Conservation (phyloP, 1,140 invertebrate species). For the Elymnias hypermnestra region DNA sequence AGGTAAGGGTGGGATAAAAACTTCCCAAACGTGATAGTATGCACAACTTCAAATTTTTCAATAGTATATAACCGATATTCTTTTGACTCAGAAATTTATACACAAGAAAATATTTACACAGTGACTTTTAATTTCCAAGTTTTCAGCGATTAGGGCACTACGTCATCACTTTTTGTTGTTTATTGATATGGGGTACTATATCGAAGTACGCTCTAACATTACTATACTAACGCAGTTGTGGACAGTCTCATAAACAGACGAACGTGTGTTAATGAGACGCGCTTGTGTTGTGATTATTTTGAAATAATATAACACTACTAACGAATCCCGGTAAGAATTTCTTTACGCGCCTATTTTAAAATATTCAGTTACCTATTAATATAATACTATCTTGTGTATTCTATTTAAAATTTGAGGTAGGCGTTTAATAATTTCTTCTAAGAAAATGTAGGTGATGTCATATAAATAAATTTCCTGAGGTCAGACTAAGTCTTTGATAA, state of each 20-base stretch:
- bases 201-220: neutral
- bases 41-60: too few species aligned
- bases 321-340: conserved; percentile 18
- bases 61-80: too few species aligned
- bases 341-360: conserved; percentile 21
- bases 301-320: neutral
- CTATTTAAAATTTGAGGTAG: neutral
- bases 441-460: neutral
- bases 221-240: conserved; percentile 3
- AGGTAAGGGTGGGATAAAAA: too few species aligned
- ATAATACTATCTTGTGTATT: too few species aligned
- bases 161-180: too few species aligned
- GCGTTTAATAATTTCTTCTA: neutral
- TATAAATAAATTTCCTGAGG: neutral
- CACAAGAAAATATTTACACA: too few species aligned
- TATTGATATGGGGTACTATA: too few species aligned
- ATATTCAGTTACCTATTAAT: neutral
- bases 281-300: conserved; percentile 15
- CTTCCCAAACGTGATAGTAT: too few species aligned
- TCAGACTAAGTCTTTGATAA: too few species aligned
- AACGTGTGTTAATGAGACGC: neutral
- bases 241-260: conserved; percentile 6
- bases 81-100: too few species aligned
- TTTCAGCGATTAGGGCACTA: too few species aligned
- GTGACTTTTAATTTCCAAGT: too few species aligned